A percentile compares a stretch with the other conserved stretches of the same genome.
These are phyloP conservation scores for Scaptomyza cyrtandrae DNA, from an alignment of 2,888 invertebrate species.

Conservation along the genomic window DNA sequence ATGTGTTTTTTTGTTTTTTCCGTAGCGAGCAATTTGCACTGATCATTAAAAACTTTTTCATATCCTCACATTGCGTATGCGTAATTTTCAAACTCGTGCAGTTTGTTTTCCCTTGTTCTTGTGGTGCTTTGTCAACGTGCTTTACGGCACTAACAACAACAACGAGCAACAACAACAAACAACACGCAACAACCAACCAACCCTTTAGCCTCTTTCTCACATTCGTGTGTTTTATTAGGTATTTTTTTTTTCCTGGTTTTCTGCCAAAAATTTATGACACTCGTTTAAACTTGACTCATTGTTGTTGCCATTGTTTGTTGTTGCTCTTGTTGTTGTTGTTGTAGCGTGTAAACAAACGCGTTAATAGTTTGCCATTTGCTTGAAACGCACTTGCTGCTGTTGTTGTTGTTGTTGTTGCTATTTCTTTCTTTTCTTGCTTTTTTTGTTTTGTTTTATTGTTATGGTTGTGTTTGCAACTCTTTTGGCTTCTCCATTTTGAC, in stretches of 20 bases:
- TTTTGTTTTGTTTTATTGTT: slow-evolving; percentile 42
- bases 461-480: slow-evolving; percentile 46
- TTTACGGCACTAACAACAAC: slow-evolving; percentile 25
- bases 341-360: slow-evolving; percentile 69
- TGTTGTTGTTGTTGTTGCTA: slow-evolving; percentile 32
- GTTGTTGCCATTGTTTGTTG: slow-evolving; percentile 33
- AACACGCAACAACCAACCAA: slow-evolving; percentile 6
- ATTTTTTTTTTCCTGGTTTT: slow-evolving; percentile 42
- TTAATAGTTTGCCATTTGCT: slow-evolving; percentile 75
- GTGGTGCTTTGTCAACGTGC: slow-evolving; percentile 3
- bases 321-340: slow-evolving; percentile 30
- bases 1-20: neutral
- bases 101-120: neutral
- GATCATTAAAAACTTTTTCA: slow-evolving; percentile 3
- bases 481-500: slow-evolving; percentile 41
- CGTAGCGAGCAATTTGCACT: neutral
- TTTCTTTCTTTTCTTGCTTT: slow-evolving; percentile 25
- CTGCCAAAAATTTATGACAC: slow-evolving; percentile 67
- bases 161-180: slow-evolving; percentile 8
- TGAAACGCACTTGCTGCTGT: slow-evolving; percentile 42
- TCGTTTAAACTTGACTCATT: slow-evolving; percentile 54
- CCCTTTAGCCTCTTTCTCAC: slow-evolving; percentile 23
- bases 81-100: slow-evolving; percentile 18
- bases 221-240: slow-evolving; percentile 31
- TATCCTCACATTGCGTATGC: slow-evolving; percentile 37